Conservation (phyloP, 2,888 invertebrate genomes). For the Cephalotes varians region DNA sequence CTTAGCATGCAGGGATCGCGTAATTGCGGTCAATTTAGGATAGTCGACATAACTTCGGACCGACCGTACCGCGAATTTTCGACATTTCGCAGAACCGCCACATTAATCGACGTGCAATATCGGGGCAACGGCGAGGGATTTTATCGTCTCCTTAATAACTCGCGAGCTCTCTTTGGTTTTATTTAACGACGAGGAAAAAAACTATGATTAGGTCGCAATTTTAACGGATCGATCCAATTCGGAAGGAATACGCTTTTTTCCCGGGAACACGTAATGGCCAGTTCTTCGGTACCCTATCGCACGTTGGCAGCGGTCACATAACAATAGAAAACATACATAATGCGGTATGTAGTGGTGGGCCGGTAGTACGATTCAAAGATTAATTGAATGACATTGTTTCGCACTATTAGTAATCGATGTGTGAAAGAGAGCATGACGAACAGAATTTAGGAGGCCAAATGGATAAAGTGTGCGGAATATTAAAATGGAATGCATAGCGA, state of each 20-base stretch:
- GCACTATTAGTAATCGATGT: slow-evolving; percentile 63
- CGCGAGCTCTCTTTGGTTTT: background rate
- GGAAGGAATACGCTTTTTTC: slow-evolving; percentile 16
- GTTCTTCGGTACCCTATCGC: slow-evolving; percentile 37
- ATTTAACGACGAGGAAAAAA: background rate
- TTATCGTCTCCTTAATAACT: slow-evolving; percentile 20
- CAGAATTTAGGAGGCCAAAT: slow-evolving; percentile 33
- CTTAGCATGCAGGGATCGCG: slow-evolving; percentile 1
- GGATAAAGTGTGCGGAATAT: slow-evolving; percentile 33
- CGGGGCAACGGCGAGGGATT: background rate
- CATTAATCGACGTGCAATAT: slow-evolving; percentile 8
- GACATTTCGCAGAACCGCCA: slow-evolving; percentile 8
- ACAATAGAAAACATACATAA: slow-evolving; percentile 42
- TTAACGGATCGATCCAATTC: slow-evolving; percentile 7
- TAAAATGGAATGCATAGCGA: background rate
- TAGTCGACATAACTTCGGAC: slow-evolving; percentile 20
- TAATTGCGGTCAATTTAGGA: slow-evolving; percentile 49
- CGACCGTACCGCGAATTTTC: slow-evolving; percentile 28
- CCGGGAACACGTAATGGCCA: background rate
- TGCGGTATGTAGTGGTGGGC: background rate
- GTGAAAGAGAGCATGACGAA: slow-evolving; percentile 40
- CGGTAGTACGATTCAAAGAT: slow-evolving; percentile 43
- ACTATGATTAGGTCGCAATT: slow-evolving; percentile 8
- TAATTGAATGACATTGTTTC: slow-evolving; percentile 67
- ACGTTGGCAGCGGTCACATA: background rate